Evolutionary conservation across 2,888 invertebrate genomes (phyloP).

Genomic region (Caenorhabditis macrosperma): DNA sequence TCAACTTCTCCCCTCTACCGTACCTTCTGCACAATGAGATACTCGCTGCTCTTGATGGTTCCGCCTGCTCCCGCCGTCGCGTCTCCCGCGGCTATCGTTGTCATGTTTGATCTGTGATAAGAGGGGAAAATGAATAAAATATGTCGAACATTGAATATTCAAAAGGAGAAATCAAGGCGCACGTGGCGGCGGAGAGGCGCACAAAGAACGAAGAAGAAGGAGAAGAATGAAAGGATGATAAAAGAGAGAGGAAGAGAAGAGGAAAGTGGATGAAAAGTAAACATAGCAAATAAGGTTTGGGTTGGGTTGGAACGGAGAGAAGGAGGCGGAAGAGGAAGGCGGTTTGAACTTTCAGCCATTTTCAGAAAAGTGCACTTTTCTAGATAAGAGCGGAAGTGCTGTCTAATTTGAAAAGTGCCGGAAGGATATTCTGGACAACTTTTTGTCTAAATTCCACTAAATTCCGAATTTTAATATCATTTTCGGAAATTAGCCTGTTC

Average conservation of each 20-base stretch:
- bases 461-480: too few relatives aligned
- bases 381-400: not conserved
- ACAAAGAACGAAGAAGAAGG: not conserved
- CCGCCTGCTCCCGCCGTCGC: not conserved
- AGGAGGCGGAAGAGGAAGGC: not conserved
- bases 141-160: too few relatives aligned
- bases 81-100: not conserved
- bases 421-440: too few relatives aligned
- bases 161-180: not conserved
- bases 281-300: not conserved
- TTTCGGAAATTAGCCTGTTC: too few relatives aligned
- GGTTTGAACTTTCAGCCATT: not conserved
- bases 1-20: not conserved
- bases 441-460: too few relatives aligned
- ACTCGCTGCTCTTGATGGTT: constrained; percentile 13
- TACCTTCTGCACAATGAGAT: constrained; percentile 44
- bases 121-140: not conserved
- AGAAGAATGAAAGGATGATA: not conserved
- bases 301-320: not conserved
- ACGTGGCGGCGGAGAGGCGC: not conserved
- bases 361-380: not conserved
- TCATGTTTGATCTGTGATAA: constrained; percentile 38
- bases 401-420: too few relatives aligned
- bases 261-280: not conserved
- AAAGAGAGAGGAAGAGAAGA: not conserved